Conservation (phyloP, 23 tunicate species). For the Aplidium turbinatum region DNA sequence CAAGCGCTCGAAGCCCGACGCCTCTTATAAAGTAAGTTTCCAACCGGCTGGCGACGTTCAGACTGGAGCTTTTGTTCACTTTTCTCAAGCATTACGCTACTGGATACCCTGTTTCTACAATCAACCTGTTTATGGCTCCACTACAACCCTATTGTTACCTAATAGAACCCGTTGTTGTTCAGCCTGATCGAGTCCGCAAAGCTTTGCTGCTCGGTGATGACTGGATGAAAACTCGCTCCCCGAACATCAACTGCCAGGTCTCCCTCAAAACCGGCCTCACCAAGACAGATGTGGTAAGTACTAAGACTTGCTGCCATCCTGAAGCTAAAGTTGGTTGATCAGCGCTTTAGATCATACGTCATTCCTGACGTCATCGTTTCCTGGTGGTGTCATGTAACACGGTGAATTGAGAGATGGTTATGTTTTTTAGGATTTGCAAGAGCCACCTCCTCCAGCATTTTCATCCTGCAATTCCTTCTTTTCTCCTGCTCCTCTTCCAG, state of each 20-base stretch:
- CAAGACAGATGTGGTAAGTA: constrained; percentile 31
- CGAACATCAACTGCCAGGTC: constrained; percentile 81
- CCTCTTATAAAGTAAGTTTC: no score
- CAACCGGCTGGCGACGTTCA: no score
- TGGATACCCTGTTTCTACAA: background rate
- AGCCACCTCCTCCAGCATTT: constrained; percentile 32
- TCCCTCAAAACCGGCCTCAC: constrained; percentile 32
- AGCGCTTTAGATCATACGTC: no score
- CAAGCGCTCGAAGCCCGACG: constrained; percentile 53
- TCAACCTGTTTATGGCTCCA: background rate
- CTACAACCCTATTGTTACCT: background rate
- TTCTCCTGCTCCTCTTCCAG: background rate
- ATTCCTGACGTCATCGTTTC: no score
- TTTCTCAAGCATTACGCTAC: background rate
- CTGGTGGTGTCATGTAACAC: background rate
- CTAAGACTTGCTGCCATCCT: background rate
- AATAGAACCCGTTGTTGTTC: background rate
- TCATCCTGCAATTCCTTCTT: constrained; percentile 13
- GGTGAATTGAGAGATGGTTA: background rate
- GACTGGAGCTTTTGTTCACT: no score
- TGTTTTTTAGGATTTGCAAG: constrained; percentile 4
- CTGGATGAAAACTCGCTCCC: constrained; percentile 77
- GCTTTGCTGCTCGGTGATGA: constrained; percentile 81
- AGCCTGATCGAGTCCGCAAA: constrained; percentile 84
- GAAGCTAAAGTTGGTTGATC: no score